These are phyloP conservation scores for Galeruca laticollis DNA, from an alignment of 2,888 invertebrate genomes.

Conservation along the genomic window DNA sequence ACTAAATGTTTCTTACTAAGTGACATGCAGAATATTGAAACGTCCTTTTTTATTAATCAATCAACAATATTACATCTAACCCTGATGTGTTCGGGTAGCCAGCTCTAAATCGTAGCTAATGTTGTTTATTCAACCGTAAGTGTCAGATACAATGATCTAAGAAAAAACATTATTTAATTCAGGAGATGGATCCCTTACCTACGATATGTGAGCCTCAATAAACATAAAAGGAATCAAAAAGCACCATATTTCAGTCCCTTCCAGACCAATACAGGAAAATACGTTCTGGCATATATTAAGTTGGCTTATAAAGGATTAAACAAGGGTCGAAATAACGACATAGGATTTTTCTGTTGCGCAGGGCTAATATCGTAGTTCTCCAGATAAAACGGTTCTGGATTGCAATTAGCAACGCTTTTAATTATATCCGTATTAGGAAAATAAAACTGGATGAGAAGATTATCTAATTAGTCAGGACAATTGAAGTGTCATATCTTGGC, in stretches of 20 bases:
- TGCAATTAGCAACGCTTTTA: conserved; percentile 29
- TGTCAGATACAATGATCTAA: conserved; percentile 21
- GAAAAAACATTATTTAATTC: conserved; percentile 17
- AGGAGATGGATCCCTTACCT: conserved; percentile 18
- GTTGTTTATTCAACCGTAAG: not conserved
- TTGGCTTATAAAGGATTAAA: conserved; percentile 31
- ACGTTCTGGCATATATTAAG: conserved; percentile 28
- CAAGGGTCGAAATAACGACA: conserved; percentile 16
- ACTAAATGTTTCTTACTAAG: not conserved
- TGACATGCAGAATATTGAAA: not conserved
- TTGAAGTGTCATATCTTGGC: conserved; percentile 5
- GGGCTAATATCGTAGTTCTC: conserved; percentile 12
- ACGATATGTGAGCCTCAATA: conserved; percentile 2
- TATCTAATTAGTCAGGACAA: conserved; percentile 15
- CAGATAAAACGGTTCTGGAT: conserved; percentile 22
- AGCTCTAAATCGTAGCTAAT: not conserved
- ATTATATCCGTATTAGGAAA: conserved; percentile 25
- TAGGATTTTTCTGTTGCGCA: conserved; percentile 21
- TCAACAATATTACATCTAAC: not conserved
- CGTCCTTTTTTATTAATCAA: not conserved
- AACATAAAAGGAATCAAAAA: conserved; percentile 33
- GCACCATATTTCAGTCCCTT: conserved; percentile 24
- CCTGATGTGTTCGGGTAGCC: not conserved
- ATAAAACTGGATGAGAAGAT: conserved; percentile 23
- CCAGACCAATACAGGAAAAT: conserved; percentile 26